phyloP scores from a whole-genome alignment of 2,113 vertebrate species.

The Amia ocellicauda region DNA sequence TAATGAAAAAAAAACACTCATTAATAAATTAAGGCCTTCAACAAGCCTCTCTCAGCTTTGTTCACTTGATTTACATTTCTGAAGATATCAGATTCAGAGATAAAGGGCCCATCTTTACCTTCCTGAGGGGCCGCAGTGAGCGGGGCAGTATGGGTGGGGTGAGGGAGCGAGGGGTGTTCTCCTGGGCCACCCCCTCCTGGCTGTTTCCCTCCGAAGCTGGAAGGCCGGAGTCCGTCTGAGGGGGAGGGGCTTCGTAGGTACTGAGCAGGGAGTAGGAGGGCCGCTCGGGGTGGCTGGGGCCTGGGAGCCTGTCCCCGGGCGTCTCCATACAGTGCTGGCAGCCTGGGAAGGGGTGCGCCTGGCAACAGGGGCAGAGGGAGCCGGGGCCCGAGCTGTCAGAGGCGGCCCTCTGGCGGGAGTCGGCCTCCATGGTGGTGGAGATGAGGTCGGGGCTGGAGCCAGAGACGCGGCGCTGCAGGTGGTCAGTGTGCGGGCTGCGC shows the following conservation, averaged over 20 bases:
- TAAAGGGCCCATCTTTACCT: no score
- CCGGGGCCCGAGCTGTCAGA: conserved; percentile 30
- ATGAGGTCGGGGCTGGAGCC: conserved; percentile 90
- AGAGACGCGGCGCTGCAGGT: conserved; percentile 79
- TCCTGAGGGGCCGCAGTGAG: conserved; percentile 76
- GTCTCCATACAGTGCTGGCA: conserved; percentile 75
- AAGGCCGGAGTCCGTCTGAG: conserved; percentile 33
- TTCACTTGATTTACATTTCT: no score
- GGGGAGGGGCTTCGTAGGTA: conserved; percentile 49
- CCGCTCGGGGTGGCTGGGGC: conserved; percentile 54
- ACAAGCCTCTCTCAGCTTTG: no score
- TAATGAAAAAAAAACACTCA: no score
- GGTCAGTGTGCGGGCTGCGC: conserved; percentile 90
- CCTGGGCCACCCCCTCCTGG: conserved; percentile 41
- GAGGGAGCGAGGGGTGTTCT: conserved; percentile 52
- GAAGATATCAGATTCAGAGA: no score
- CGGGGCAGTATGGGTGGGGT: conserved; percentile 72
- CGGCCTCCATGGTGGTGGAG: conserved; percentile 77
- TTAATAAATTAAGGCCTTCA: no score
- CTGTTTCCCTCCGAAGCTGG: conserved; percentile 42
- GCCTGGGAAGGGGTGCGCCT: conserved; percentile 70
- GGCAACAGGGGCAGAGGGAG: conserved; percentile 74
- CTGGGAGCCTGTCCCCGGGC: conserved; percentile 27
- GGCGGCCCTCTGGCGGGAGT: conserved; percentile 63
- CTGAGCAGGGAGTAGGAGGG: conserved; percentile 53